phyloP scores from a whole-genome alignment of 2,888 invertebrate genomes.

The Carterocephalus palaemon region DNA sequence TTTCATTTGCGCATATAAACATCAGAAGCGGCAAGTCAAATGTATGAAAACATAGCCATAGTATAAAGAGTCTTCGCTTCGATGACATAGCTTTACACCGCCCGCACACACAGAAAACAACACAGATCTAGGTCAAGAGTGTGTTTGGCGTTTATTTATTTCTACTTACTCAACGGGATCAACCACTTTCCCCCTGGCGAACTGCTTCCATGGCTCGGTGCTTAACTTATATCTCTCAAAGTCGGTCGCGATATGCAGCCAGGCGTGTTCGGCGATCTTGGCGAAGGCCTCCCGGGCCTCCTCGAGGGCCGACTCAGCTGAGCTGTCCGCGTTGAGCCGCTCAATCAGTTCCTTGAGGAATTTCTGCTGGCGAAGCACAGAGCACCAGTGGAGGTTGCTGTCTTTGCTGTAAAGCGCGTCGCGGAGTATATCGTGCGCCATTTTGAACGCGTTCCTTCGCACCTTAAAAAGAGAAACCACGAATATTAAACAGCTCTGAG shows the following conservation, averaged over 20 bases:
- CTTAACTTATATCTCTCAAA: constrained; percentile 80
- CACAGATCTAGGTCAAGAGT: too few relatives aligned
- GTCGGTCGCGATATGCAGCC: constrained; percentile 86
- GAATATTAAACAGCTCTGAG: too few relatives aligned
- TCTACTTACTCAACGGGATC: constrained; percentile 45
- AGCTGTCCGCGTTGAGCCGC: constrained; percentile 73
- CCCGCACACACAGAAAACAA: too few relatives aligned
- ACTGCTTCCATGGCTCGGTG: constrained; percentile 75
- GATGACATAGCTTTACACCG: too few relatives aligned
- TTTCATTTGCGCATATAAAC: too few relatives aligned
- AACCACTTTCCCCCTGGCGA: constrained; percentile 51
- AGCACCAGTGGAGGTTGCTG: constrained; percentile 84
- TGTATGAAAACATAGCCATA: too few relatives aligned
- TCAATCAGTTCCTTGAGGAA: constrained; percentile 85
- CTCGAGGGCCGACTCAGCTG: constrained; percentile 61
- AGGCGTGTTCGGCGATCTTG: constrained; percentile 78
- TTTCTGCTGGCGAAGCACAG: constrained; percentile 86
- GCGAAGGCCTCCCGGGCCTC: constrained; percentile 80
- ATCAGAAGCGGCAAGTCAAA: too few relatives aligned
- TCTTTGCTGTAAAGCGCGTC: constrained; percentile 72
- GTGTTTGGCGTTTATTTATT: too few relatives aligned
- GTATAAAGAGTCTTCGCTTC: too few relatives aligned
- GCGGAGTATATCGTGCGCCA: constrained; percentile 74
- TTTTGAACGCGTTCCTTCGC: constrained; percentile 80
- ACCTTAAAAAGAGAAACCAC: too few relatives aligned